A percentile compares a stretch with the other conserved stretches of the same genome.
phyloP scores from a whole-genome alignment of 2,797 vertebrate species.

The Crypturellus tataupa region DNA sequence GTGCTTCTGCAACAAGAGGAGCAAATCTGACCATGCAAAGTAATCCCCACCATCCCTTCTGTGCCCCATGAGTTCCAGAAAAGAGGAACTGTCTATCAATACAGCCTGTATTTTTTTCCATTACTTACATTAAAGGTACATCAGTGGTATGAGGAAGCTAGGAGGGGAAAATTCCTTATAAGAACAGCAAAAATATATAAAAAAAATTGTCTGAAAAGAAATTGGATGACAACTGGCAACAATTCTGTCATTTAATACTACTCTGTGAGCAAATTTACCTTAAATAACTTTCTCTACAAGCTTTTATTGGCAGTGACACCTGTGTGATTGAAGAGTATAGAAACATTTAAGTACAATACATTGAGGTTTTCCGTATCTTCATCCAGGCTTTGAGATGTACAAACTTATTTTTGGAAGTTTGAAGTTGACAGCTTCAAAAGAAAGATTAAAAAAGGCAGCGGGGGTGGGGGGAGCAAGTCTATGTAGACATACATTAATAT shows the following conservation, averaged over 20 bases:
- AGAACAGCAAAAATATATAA: neutral
- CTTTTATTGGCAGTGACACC: neutral
- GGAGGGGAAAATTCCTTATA: neutral
- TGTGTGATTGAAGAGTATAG: neutral
- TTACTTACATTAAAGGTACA: neutral
- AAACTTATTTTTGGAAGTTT: neutral
- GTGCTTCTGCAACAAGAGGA: neutral
- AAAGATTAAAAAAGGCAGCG: neutral
- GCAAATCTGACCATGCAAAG: neutral
- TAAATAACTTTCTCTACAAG: neutral
- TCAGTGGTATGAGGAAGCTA: fast-evolving
- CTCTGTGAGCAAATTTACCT: neutral
- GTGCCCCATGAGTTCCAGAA: neutral
- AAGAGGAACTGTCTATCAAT: neutral
- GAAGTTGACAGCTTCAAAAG: neutral
- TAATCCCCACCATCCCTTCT: neutral
- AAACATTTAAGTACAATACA: neutral
- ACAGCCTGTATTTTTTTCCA: neutral
- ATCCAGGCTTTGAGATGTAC: neutral
- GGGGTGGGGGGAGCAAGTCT: neutral
- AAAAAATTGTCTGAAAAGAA: neutral
- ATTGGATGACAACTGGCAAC: neutral
- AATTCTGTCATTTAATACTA: neutral
- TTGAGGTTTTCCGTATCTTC: neutral
- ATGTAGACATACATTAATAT: neutral